Percentiles rank a stretch among this genome's conserved stretches.
These are phyloP conservation scores for Enteromius thamalakanensis DNA, from an alignment of 2,797 vertebrate genomes.

Conservation along the genomic window DNA sequence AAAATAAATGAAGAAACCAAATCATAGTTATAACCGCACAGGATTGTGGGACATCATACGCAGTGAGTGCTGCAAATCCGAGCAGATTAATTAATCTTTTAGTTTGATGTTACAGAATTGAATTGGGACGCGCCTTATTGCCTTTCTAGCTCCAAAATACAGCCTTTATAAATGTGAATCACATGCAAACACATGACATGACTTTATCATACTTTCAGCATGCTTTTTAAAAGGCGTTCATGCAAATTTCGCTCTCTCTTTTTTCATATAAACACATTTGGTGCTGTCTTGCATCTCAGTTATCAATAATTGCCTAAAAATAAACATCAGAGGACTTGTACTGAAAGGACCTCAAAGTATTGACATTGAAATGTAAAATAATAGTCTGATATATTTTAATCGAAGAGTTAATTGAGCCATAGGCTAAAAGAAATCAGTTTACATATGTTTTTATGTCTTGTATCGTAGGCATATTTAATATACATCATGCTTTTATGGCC, in stretches of 20 bases:
- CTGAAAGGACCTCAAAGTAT: too few species aligned
- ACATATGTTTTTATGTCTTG: too few species aligned
- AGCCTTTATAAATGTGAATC: neutral
- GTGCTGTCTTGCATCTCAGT: neutral
- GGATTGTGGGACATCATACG: neutral
- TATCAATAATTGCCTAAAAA: neutral
- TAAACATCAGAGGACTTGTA: neutral
- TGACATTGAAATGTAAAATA: too few species aligned
- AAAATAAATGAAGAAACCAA: neutral
- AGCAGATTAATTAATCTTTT: neutral
- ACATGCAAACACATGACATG: too few species aligned
- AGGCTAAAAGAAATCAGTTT: too few species aligned
- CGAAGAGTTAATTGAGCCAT: too few species aligned
- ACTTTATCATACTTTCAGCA: too few species aligned
- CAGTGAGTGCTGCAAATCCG: neutral
- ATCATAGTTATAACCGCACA: neutral
- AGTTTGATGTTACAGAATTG: neutral
- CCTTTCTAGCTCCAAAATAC: neutral
- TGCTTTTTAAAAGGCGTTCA: too few species aligned
- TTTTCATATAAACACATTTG: neutral
- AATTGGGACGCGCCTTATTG: neutral
- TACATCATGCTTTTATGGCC: too few species aligned
- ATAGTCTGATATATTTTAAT: too few species aligned
- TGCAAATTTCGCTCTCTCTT: neutral
- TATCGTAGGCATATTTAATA: too few species aligned